These are phyloP conservation scores for Parauchenoglanis ngamensis DNA, from an alignment of 2,797 vertebrate genomes.

Conservation along the genomic window DNA sequence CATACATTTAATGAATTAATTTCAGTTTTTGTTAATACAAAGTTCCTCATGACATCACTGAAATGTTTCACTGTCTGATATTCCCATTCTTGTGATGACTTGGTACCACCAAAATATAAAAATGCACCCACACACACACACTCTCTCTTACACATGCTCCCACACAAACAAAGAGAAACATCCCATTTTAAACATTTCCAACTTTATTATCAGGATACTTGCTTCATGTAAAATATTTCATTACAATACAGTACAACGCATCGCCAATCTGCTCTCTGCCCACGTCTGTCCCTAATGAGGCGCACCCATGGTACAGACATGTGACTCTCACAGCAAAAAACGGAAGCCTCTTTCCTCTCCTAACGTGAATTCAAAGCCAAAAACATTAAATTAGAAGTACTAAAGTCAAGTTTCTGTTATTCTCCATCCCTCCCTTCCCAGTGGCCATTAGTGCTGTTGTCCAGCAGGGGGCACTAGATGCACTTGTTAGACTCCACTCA, in stretches of 20 bases:
- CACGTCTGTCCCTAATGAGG: conserved; percentile 79
- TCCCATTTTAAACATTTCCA: conserved; percentile 77
- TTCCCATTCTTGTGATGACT: not conserved
- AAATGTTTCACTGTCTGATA: not conserved
- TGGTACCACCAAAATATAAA: not conserved
- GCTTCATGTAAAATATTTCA: conserved; percentile 99
- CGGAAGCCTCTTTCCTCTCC: conserved; percentile 71
- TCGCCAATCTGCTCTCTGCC: conserved; percentile 85
- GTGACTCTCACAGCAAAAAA: conserved; percentile 73
- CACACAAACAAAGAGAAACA: not conserved
- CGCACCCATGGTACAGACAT: conserved; percentile 84
- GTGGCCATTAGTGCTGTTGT: conserved; percentile 65
- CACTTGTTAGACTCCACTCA: conserved; percentile 70
- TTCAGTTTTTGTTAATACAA: too few species aligned
- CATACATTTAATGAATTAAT: too few species aligned
- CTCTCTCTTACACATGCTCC: not conserved
- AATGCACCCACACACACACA: not conserved
- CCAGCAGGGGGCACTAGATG: conserved; percentile 63
- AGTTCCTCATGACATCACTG: not conserved
- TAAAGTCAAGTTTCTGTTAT: conserved; percentile 75
- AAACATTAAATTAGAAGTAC: conserved; percentile 81
- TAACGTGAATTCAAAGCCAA: conserved; percentile 74
- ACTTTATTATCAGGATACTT: conserved; percentile 98
- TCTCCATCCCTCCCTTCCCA: conserved; percentile 69
- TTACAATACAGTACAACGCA: conserved; percentile 99